Base-by-base conservation (phyloP, 2,888 invertebrate species). In the Hipparchia sbordonii region DNA sequence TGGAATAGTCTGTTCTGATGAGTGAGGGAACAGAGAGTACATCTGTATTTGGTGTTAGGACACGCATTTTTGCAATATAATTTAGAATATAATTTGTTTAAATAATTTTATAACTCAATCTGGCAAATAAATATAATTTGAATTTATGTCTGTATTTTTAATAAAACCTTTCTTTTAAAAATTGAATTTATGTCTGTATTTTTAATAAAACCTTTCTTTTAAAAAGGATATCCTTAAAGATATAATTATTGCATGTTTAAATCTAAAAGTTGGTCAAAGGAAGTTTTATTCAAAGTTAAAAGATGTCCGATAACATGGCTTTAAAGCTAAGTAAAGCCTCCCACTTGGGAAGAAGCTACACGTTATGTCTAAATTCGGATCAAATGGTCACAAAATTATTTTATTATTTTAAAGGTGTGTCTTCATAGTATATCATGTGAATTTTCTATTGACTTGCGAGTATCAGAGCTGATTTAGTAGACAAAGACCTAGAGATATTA, bases 241-340 rank as follows among this genome's bases (percentile, higher is more conserved):
- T 57, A 9, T 57, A 57, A 56, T 45, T 56, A 8, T 65, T 10
- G 51, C 52, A 51, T 65, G 51, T 52, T 39, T 33, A 52, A 9
- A 46, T 57, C 67, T 57, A 45, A 13, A 67, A 67, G 56, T 67
- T 57, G 8, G 23, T 48, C 63, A 63, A 67, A 67, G 56, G 67
- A 67, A 57, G 57, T 57, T 65, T 57, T 46, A 13, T 67, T 67
- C 10, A 46, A 67, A 67, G 67, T 57, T 67, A 67, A 57, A 67
- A 67, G 46, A 57, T 67, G 67, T 46, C 46, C 13, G 57, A 67
- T 33, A 46, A 6, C 6, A 67, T 67, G 46, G 45, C n/a, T 54
- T 39, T 56, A 45, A 12, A 51, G 10, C 23, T 8, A 13, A 63
- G 63, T 8, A 23, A 57, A 57, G 2, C 12, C 56, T 2, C 2